These are phyloP conservation scores for Leuciscus idus DNA, from an alignment of 2,113 vertebrate genomes.

Conservation along the genomic window DNA sequence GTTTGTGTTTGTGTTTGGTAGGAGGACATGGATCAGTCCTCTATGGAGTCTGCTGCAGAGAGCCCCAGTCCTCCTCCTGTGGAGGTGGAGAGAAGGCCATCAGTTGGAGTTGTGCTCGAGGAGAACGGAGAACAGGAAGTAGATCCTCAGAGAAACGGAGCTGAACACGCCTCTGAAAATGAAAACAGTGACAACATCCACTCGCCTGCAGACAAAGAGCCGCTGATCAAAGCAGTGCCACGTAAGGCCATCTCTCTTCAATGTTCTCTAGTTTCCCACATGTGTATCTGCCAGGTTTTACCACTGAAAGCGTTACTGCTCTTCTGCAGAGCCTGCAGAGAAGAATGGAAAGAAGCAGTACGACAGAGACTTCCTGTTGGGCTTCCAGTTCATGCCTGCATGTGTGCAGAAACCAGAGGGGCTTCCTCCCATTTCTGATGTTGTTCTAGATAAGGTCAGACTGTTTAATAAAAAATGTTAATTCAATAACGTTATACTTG, in stretches of 20 bases:
- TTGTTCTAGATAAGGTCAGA: constrained; percentile 96
- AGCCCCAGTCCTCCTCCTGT: constrained; percentile 51
- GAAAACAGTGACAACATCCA: constrained; percentile 80
- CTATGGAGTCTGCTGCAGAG: constrained; percentile 64
- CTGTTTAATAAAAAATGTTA: not conserved
- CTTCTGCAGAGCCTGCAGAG: constrained; percentile 68
- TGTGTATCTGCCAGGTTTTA: constrained; percentile 13
- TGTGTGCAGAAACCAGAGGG: constrained; percentile 94
- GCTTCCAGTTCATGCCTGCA: constrained; percentile 94
- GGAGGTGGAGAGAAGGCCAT: constrained; percentile 53
- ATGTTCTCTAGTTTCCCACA: constrained; percentile 67
- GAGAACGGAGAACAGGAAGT: constrained; percentile 87
- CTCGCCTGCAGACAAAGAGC: constrained; percentile 76
- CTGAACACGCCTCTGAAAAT: constrained; percentile 82
- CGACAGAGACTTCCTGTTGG: constrained; percentile 88
- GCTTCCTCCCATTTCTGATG: constrained; percentile 94
- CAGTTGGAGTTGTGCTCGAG: constrained; percentile 68
- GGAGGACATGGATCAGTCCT: constrained; percentile 39
- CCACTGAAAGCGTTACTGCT: not conserved
- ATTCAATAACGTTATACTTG: not conserved
- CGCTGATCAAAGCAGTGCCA: constrained; percentile 68
- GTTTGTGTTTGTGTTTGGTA: constrained; percentile 34
- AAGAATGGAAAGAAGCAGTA: constrained; percentile 92
- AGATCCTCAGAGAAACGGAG: constrained; percentile 87
- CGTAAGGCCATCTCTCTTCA: constrained; percentile 28